Percentiles rank a stretch among this genome's conserved stretches.
Conservation (phyloP, 2,113 vertebrate species). For the Corythoichthys haematopterus region DNA sequence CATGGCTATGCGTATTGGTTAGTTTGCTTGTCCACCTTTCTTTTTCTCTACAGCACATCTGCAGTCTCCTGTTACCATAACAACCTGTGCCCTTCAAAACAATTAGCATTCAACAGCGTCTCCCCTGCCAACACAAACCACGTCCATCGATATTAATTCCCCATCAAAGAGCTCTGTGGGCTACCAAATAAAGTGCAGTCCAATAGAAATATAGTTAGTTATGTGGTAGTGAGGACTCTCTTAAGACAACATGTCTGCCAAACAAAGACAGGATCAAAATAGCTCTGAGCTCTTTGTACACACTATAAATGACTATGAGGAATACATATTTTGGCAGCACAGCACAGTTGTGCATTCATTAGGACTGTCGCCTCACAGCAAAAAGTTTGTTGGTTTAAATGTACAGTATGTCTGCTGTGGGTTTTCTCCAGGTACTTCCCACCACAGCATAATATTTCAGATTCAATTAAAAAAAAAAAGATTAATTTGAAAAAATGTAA, state of each 20-base stretch:
- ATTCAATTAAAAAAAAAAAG: neutral
- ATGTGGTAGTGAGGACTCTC: conserved; percentile 14
- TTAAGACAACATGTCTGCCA: conserved; percentile 20
- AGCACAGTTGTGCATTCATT: neutral
- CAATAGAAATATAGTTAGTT: conserved; percentile 26
- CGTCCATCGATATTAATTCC: conserved; percentile 31
- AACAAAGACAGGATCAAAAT: conserved; percentile 13
- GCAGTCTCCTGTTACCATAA: conserved; percentile 65
- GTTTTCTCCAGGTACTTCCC: neutral
- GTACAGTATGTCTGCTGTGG: neutral
- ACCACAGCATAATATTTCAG: neutral
- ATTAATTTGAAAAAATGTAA: too few relatives aligned
- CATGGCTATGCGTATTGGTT: neutral
- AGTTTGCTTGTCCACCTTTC: conserved; percentile 1
- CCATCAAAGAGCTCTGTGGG: conserved; percentile 35
- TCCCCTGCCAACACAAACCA: conserved; percentile 53
- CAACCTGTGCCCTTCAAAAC: conserved; percentile 74
- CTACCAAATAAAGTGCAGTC: conserved; percentile 23
- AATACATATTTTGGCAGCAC: conserved; percentile 10
- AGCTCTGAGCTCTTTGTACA: conserved; percentile 22
- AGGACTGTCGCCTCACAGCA: neutral
- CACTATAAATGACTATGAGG: conserved; percentile 35
- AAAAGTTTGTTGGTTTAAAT: neutral
- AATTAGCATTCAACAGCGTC: conserved; percentile 72
- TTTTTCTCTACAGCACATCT: conserved; percentile 33